Base-by-base conservation (phyloP, 2,888 invertebrate species). In the Hypena proboscidalis region DNA sequence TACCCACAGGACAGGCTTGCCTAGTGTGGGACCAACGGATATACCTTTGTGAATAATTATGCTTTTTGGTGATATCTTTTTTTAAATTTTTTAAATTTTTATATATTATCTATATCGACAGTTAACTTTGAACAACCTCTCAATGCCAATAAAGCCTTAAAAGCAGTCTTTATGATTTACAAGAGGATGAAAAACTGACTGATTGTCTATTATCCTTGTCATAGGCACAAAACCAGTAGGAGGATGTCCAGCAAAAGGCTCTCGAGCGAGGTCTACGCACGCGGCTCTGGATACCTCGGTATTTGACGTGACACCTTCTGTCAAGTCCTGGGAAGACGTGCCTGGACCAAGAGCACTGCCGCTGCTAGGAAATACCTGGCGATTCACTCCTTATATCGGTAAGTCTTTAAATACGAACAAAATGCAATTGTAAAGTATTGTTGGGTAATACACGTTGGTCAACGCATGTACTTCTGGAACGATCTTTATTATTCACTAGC, bases 271-370 rank as follows among this genome's bases (percentile, higher is more conserved):
- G 19, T 90, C 90, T 0, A 90, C 89, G 0, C 83, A 87, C 19
- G 85, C 85, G 0, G 82, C 77, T 0, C 44, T 86, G 1, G 80
- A 80, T 21, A 58, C 82, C 0, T 67, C 80, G 0, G 67, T 77
- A 22, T 81, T 85, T 45, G 84, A 85, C 4, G 58, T 83, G 10
- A 70, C 83, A 22, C 72, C 79, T 0, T 69, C 75, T 4, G 83
- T 87, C 2, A 83, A 83, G 45, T 81, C 92, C 9, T 93, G 93
- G 85, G 81, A 88, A 0, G 83, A 91, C 15, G 91, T 94, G 0
- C 94, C 94, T 0, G 93, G 93, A 0, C 93, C 93, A 0, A 92
- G 87, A 57, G 92, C 93, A 0, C 51, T 93, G n/a, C 93, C 93
- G 0, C 35, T 93, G 0, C 67, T 94, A 4, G 94, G 94, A 0